Conservation (phyloP, 2,113 vertebrate species). For the Cephalopterus ornatus region DNA sequence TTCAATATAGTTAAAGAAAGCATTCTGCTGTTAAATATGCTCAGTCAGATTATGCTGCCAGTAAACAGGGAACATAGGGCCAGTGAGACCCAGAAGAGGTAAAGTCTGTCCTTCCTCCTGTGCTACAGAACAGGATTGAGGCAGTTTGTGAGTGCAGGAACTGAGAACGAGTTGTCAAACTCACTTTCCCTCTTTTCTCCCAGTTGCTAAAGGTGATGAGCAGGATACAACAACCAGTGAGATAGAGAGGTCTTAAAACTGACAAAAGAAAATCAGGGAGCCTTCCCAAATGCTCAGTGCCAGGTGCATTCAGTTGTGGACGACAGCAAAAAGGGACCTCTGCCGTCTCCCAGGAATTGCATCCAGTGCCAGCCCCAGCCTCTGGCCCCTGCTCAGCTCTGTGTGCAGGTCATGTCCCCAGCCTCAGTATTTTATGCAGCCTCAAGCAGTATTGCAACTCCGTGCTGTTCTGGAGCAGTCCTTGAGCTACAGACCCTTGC, state of each 20-base stretch:
- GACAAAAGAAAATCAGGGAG: background rate
- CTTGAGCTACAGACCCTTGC: background rate
- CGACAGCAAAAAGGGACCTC: background rate
- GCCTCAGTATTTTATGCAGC: background rate
- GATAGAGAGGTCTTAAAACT: background rate
- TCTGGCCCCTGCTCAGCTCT: background rate
- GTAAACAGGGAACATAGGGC: background rate
- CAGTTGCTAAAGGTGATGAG: background rate
- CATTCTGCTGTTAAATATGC: background rate
- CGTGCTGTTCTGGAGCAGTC: background rate
- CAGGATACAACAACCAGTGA: background rate
- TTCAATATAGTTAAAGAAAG: background rate
- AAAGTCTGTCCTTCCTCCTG: background rate
- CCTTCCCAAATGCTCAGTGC: background rate
- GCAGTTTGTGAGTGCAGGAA: background rate
- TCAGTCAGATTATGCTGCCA: background rate
- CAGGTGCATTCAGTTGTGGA: background rate
- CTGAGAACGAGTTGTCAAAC: background rate
- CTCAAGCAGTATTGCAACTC: background rate
- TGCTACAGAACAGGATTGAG: rapidly evolving
- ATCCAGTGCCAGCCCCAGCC: rapidly evolving
- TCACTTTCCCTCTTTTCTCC: background rate
- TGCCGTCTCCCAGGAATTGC: background rate
- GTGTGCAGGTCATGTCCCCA: background rate
- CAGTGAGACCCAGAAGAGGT: background rate